Conservation (phyloP, 2,113 vertebrate species). For the Ciconia stormi region DNA sequence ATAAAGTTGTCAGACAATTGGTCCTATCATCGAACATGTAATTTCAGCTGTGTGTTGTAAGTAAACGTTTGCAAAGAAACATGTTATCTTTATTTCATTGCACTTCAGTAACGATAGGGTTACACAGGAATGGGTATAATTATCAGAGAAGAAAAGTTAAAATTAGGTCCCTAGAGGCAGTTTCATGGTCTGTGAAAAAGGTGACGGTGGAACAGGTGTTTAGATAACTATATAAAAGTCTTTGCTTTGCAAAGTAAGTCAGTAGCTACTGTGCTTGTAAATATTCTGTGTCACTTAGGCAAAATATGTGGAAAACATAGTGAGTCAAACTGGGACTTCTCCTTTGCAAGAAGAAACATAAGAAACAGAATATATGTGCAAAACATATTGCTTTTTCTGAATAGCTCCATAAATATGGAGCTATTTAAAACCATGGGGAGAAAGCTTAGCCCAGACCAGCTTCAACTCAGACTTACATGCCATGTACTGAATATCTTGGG, state of each 20-base stretch:
- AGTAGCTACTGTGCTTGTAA: neutral
- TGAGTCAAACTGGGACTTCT: slow-evolving; percentile 16
- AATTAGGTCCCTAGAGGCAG: neutral
- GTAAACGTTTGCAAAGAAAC: neutral
- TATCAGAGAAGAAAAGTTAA: neutral
- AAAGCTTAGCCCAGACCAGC: neutral
- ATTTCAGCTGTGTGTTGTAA: neutral
- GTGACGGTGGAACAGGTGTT: neutral
- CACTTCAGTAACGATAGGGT: neutral
- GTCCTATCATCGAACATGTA: fast-evolving
- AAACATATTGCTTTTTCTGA: slow-evolving; percentile 6
- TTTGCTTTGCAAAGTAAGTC: neutral
- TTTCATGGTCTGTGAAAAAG: neutral
- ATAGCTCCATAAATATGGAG: slow-evolving; percentile 18
- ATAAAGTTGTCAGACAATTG: neutral
- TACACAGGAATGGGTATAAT: neutral
- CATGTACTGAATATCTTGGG: neutral
- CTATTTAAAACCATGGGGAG: slow-evolving; percentile 1
- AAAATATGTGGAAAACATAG: slow-evolving; percentile 4
- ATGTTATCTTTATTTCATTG: neutral
- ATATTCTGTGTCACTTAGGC: neutral
- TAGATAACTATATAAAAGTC: neutral
- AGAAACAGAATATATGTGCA: slow-evolving; percentile 11
- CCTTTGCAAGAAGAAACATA: neutral
- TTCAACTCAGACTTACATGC: neutral